These are phyloP conservation scores for Prorops nasuta DNA, from an alignment of 1,140 invertebrate genomes.

Conservation along the genomic window DNA sequence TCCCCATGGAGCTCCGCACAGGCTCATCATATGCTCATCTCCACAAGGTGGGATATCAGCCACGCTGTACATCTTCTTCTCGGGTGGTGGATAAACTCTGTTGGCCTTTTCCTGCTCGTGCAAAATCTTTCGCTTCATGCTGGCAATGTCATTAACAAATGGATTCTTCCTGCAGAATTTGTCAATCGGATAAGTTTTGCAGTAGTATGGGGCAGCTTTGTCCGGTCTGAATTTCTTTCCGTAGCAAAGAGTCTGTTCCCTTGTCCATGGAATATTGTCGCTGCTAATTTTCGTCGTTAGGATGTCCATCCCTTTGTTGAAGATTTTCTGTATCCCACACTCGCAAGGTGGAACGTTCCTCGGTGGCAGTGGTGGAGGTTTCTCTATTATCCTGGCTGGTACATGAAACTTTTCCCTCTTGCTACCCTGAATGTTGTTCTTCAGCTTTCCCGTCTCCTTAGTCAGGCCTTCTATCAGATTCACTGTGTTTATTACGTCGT, in stretches of 20 bases:
- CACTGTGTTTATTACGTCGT: constrained; percentile 27
- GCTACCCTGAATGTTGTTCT: constrained; percentile 25
- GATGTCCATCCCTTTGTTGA: constrained; percentile 11
- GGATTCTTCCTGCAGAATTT: constrained; percentile 29
- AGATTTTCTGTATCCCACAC: constrained; percentile 27
- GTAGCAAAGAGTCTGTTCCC: constrained; percentile 27
- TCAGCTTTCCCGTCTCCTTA: constrained; percentile 23
- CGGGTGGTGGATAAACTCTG: neutral
- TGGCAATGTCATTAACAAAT: constrained; percentile 12
- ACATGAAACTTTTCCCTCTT: constrained; percentile 22
- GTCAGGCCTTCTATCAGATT: constrained; percentile 28
- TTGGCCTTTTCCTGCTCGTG: neutral
- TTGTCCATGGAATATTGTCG: constrained; percentile 22
- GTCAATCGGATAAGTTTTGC: constrained; percentile 26
- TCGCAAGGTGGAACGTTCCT: constrained; percentile 36
- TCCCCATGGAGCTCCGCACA: constrained; percentile 26
- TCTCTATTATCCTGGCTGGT: constrained; percentile 16
- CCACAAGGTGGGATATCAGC: constrained; percentile 26
- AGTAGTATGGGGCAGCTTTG: constrained; percentile 19
- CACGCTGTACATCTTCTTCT: constrained; percentile 25
- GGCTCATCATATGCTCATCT: constrained; percentile 24
- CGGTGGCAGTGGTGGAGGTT: constrained; percentile 1
- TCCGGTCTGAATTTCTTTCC: constrained; percentile 30
- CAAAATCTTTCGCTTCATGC: neutral
- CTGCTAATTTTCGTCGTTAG: constrained; percentile 3